Evolutionary conservation across 92 coral and sea anemone species (phyloP), one percentile per base, ranked within the genome.

Genomic region (Scolanthus callimorphus): DNA sequence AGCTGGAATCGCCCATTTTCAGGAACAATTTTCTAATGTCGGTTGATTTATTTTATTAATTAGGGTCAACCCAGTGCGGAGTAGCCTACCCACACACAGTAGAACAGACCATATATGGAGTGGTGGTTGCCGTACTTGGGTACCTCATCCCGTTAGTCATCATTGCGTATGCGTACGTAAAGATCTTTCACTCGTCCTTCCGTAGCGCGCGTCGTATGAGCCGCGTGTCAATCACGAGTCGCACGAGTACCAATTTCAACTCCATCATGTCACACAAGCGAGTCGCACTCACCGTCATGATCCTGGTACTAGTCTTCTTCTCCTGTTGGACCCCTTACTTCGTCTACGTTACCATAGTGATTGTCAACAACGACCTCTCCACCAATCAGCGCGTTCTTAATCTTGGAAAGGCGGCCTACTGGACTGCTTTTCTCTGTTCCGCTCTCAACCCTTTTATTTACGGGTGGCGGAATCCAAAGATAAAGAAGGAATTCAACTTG

Each of bases 61-160:
- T 49, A 85, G 92, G 88, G 21, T 73, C 92, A 23, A 85, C 88
- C 26, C 92, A 85, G 39, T 85, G 92, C 62, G 92, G 87, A 10
- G 80, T 81, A 37, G 79, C 71, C 66, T 80, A 63, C 46, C 92
- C 92, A 3, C 52, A 60, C 15, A 69, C 61, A 11, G n/a, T 49
- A 17, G 19, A 38, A 3, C 76, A 80, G 39, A 64, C 53, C 46
- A 76, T 85, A 43, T 85, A 63, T 45, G 92, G 83, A 3, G 31
- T 76, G 23, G 6, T 55, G n/a, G 88, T 85, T 25, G 67, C 78
- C 49, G 25, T 74, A 47, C 19, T 60, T 15, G 88, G 87, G 11
- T 85, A 74, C 65, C 54, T 74, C 8, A 27, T 74, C 20, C 92
- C 92, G 37, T 61, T 80, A 20, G 56, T 71, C 56, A 80, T 85